phyloP scores from a whole-genome alignment of 2,888 invertebrate species.

The Polyommatus iphigenia region DNA sequence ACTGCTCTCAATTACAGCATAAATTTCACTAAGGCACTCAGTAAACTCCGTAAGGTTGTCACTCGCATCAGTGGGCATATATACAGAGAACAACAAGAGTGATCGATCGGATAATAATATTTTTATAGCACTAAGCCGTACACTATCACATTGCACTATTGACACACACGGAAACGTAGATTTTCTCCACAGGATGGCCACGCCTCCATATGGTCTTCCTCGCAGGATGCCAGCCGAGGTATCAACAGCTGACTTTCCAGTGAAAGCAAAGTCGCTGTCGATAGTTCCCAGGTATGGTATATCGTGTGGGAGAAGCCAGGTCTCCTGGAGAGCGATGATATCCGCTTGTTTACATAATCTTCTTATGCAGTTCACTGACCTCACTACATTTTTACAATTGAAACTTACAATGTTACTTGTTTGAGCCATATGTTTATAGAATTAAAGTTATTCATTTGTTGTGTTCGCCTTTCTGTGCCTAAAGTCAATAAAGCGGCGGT shows the following conservation, averaged over 20 bases:
- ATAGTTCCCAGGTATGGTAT: not conserved
- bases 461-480: not conserved
- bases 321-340: slow-evolving; percentile 1
- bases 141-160: slow-evolving; percentile 2
- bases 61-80: not conserved
- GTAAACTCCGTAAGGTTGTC: slow-evolving; percentile 27
- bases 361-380: not conserved
- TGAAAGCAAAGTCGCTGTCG: not conserved
- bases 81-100: not conserved
- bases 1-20: slow-evolving; percentile 26
- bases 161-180: slow-evolving; percentile 6
- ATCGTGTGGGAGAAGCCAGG: not conserved
- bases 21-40: slow-evolving; percentile 34
- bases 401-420: not conserved
- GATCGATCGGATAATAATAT: not conserved
- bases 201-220: not conserved
- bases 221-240: not conserved
- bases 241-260: not conserved
- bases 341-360: not conserved
- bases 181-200: not conserved
- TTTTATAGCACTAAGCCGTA: slow-evolving; percentile 13
- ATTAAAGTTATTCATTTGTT: not conserved
- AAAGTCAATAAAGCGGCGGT: not conserved
- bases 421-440: not conserved
- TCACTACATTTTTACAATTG: not conserved